These are phyloP conservation scores for Leucophora obtusa DNA, from an alignment of 2,888 invertebrate genomes.

Conservation along the genomic window DNA sequence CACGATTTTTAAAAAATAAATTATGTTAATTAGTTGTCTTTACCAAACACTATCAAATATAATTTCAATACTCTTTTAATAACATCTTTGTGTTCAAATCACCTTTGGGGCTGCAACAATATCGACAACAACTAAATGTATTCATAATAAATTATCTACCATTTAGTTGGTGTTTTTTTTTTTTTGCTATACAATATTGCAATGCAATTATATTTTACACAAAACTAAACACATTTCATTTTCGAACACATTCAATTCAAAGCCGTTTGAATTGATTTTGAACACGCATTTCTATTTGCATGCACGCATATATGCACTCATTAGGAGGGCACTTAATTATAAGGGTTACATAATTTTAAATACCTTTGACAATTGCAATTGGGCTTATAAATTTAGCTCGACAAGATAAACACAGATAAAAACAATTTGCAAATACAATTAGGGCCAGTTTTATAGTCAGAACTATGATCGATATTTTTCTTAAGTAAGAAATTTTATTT, in stretches of 20 bases:
- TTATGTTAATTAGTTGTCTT: slow-evolving; percentile 1
- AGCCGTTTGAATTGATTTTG: slow-evolving; percentile 28
- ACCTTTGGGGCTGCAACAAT: background rate
- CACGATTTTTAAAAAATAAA: background rate
- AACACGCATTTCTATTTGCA: slow-evolving; percentile 38
- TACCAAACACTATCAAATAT: slow-evolving; percentile 1
- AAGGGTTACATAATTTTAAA: no score
- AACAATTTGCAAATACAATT: no score
- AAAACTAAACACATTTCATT: slow-evolving; percentile 37
- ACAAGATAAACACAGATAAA: no score
- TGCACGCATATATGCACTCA: background rate
- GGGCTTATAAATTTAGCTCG: no score
- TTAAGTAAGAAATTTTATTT: no score
- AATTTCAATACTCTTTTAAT: background rate
- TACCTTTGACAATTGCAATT: no score
- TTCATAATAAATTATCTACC: slow-evolving; percentile 37
- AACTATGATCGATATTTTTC: no score
- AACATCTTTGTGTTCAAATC: background rate
- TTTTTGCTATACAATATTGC: background rate
- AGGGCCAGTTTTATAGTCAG: no score
- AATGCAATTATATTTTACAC: slow-evolving; percentile 43
- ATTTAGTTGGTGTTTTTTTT: background rate
- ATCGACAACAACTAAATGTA: slow-evolving; percentile 8
- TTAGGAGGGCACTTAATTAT: background rate
- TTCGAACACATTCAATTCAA: slow-evolving; percentile 18